Percentiles rank a stretch among this genome's conserved stretches.
These are phyloP conservation scores for Carollia perspicillata DNA, from an alignment of 2,113 vertebrate genomes.

Conservation along the genomic window DNA sequence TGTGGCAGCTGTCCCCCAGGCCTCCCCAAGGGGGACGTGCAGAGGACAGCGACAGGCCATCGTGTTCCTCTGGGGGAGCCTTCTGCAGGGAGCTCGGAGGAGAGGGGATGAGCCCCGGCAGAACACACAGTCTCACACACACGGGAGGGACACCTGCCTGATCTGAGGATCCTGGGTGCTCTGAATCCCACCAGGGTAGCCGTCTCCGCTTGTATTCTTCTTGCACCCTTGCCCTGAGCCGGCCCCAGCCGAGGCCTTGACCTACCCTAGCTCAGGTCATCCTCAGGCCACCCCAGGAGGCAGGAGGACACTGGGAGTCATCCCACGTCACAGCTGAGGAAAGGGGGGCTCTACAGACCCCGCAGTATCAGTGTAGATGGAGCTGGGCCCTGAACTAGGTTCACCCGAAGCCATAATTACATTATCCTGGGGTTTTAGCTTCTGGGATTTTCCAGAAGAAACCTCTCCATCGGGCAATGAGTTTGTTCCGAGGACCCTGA, in stretches of 20 bases:
- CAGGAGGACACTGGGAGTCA: neutral
- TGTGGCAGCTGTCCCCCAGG: fast-evolving
- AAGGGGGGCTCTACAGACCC: too few relatives aligned
- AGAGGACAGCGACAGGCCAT: neutral
- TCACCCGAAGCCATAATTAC: fast-evolving
- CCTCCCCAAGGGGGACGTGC: neutral
- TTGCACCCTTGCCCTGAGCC: neutral
- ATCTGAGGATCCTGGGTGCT: neutral
- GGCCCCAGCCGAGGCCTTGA: neutral
- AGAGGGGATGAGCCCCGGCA: fast-evolving
- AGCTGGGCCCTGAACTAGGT: neutral
- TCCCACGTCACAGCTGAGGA: fast-evolving
- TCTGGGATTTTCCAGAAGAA: neutral
- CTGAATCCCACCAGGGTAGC: neutral
- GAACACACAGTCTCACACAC: neutral
- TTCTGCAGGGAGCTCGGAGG: neutral
- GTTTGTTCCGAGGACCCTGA: neutral
- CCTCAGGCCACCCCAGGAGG: neutral
- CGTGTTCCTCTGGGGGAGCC: neutral
- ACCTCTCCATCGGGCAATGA: neutral
- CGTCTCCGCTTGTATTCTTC: neutral
- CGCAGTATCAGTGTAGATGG: neutral
- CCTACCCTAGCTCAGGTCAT: neutral
- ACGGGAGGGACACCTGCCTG: neutral
- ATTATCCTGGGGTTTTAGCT: neutral